Percentiles rank a stretch among this genome's conserved stretches.
These are phyloP conservation scores for Habropoda laboriosa DNA, from an alignment of 1,140 invertebrate genomes.

Conservation along the genomic window DNA sequence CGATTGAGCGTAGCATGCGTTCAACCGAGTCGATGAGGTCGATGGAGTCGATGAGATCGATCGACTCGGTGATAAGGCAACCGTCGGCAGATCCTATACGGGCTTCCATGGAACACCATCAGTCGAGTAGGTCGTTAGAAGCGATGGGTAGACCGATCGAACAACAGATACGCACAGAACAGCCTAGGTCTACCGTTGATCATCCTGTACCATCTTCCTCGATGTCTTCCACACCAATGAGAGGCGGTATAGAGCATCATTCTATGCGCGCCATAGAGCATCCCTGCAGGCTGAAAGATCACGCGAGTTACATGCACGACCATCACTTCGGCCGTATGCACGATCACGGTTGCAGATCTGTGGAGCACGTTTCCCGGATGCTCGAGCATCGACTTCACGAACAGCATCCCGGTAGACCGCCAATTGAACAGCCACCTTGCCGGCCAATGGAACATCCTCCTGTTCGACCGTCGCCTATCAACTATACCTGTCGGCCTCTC, in stretches of 20 bases:
- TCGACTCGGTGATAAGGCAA: slow-evolving; percentile 74
- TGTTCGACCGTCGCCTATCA: slow-evolving; percentile 64
- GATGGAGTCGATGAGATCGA: slow-evolving; percentile 80
- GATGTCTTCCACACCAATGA: slow-evolving; percentile 51
- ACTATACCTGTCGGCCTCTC: slow-evolving; percentile 79
- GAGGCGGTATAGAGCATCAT: slow-evolving; percentile 66
- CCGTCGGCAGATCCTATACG: slow-evolving; percentile 61
- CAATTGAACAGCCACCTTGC: slow-evolving; percentile 57
- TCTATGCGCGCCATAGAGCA: slow-evolving; percentile 73
- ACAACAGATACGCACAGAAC: slow-evolving; percentile 70
- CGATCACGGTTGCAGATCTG: slow-evolving; percentile 76
- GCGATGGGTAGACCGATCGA: slow-evolving; percentile 67
- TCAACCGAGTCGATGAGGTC: slow-evolving; percentile 78
- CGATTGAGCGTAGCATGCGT: slow-evolving; percentile 78
- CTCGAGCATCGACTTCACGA: slow-evolving; percentile 74
- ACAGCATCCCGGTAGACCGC: slow-evolving; percentile 62
- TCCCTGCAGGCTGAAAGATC: slow-evolving; percentile 77
- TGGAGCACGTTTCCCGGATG: slow-evolving; percentile 75
- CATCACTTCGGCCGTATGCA: slow-evolving; percentile 72
- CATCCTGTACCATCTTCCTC: slow-evolving; percentile 44
- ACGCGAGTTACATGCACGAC: slow-evolving; percentile 73
- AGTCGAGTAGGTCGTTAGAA: slow-evolving; percentile 72
- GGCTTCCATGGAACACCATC: slow-evolving; percentile 62
- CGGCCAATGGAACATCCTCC: slow-evolving; percentile 67
- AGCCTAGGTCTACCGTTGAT: slow-evolving; percentile 62